Percentiles rank a stretch among this genome's conserved stretches.
phyloP scores from a whole-genome alignment of 2,888 invertebrate genomes.

The Rhagophthalmus giganteus region DNA sequence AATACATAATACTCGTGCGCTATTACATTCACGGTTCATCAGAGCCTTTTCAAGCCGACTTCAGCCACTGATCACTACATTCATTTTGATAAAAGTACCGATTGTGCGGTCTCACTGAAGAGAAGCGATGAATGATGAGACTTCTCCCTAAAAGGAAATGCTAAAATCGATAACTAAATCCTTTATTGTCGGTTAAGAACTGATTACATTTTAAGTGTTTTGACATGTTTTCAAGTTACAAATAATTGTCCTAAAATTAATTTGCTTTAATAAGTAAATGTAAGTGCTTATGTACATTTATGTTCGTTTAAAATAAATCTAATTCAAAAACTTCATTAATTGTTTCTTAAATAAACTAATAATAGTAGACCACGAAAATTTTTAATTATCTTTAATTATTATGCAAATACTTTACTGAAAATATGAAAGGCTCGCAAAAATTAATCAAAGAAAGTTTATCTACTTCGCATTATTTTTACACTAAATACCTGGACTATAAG shows the following conservation, averaged over 20 bases:
- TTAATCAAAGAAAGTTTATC: too few relatives aligned
- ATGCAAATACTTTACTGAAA: too few relatives aligned
- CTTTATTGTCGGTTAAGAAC: slow-evolving; percentile 10
- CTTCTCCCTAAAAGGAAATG: slow-evolving; percentile 15
- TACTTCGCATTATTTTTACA: too few relatives aligned
- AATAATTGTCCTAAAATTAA: too few relatives aligned
- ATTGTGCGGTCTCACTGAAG: slow-evolving; percentile 18
- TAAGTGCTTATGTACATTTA: neutral
- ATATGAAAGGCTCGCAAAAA: too few relatives aligned
- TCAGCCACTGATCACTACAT: slow-evolving; percentile 35
- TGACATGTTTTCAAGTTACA: neutral
- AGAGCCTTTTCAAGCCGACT: slow-evolving; percentile 29
- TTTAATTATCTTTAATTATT: too few relatives aligned
- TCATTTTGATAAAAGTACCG: slow-evolving; percentile 29
- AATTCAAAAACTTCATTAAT: too few relatives aligned
- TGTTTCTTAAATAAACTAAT: too few relatives aligned
- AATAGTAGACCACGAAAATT: too few relatives aligned
- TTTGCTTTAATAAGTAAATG: too few relatives aligned
- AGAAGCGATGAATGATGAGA: slow-evolving; percentile 26
- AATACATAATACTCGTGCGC: slow-evolving; percentile 17
- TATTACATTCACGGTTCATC: slow-evolving; percentile 34
- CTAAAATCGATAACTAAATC: slow-evolving; percentile 20
- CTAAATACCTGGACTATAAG: too few relatives aligned
- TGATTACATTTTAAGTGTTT: slow-evolving; percentile 10
- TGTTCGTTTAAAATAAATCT: too few relatives aligned